Percentiles rank a stretch among this genome's conserved stretches.
Conservation (phyloP, 2,113 vertebrate species). For the Lophotis ruficrista region DNA sequence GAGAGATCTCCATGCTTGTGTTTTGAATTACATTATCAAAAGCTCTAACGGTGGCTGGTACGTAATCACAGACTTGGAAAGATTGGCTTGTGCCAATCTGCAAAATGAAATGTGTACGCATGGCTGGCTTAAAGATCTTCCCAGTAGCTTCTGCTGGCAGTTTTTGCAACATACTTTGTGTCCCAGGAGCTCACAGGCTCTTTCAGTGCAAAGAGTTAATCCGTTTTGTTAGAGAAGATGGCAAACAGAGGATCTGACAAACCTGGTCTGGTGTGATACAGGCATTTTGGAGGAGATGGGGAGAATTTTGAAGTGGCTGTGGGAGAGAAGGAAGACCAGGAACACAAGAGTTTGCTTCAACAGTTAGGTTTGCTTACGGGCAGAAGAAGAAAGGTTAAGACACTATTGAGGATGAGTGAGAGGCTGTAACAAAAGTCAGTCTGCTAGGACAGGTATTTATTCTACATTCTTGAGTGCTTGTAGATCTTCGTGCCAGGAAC, state of each 20-base stretch:
- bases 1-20: neutral
- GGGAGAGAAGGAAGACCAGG: neutral
- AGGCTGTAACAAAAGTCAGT: neutral
- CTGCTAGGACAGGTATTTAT: neutral
- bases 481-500: neutral
- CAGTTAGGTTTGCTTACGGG: neutral
- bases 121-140: neutral
- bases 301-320: neutral
- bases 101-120: neutral
- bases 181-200: neutral
- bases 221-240: neutral
- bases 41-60: neutral
- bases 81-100: neutral
- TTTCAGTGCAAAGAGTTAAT: neutral
- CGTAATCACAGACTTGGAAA: neutral
- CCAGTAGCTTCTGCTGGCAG: neutral
- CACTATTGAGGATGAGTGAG: neutral
- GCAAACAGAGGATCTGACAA: neutral
- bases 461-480: neutral
- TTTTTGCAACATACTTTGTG: neutral
- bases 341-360: neutral
- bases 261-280: neutral
- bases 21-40: neutral
- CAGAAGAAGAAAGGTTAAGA: neutral
- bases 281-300: neutral